These are phyloP conservation scores for Megalopta genalis DNA, from an alignment of 1,140 invertebrate species.

Conservation along the genomic window DNA sequence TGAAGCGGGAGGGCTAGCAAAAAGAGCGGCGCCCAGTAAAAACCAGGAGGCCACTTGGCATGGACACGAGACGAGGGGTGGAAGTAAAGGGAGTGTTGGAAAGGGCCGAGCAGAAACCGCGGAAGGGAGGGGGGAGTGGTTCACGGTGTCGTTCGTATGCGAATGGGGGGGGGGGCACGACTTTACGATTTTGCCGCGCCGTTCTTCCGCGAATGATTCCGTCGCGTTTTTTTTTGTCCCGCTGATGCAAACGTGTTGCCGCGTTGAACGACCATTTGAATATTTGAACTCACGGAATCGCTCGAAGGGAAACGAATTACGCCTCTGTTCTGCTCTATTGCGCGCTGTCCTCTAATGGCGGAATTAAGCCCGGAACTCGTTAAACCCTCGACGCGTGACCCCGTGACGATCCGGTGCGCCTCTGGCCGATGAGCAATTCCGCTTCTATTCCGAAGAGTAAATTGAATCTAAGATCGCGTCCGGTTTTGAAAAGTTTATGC, in stretches of 20 bases:
- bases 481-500: no score
- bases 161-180: background rate
- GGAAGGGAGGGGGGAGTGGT: no score
- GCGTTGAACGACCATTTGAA: background rate
- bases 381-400: background rate
- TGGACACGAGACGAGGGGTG: background rate
- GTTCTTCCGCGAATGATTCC: background rate
- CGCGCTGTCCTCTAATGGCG: background rate
- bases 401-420: background rate
- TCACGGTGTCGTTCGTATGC: background rate
- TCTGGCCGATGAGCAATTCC: background rate
- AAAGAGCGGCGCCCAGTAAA: background rate
- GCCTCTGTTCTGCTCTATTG: background rate
- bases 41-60: slow-evolving; percentile 12
- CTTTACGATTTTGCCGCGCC: slow-evolving; percentile 8
- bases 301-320: slow-evolving; percentile 5
- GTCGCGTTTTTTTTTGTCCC: background rate
- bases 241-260: background rate
- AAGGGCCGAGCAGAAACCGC: background rate
- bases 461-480: no score
- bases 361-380: background rate
- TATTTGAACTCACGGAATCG: background rate
- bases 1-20: background rate
- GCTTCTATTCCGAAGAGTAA: no score
- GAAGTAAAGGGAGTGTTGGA: no score